Evolutionary conservation across 2,797 vertebrate genomes (phyloP).

Genomic region (Darevskia mixta): DNA sequence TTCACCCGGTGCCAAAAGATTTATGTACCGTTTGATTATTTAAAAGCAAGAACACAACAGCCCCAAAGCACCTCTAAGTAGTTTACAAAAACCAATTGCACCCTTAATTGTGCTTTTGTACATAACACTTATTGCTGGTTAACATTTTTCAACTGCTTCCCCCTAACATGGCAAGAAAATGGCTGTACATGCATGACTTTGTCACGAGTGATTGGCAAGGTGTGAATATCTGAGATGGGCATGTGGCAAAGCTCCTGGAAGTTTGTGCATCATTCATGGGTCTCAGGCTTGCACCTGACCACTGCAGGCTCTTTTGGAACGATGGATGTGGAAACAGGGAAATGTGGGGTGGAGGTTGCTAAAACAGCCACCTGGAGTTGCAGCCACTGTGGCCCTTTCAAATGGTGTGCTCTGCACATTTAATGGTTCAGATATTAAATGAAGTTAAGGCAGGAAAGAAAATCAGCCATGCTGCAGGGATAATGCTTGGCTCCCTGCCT

Average conservation of each 20-base stretch:
- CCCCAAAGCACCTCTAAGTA: background rate
- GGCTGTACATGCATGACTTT: background rate
- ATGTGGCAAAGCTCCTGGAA: background rate
- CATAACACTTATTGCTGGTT: no score
- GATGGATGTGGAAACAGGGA: background rate
- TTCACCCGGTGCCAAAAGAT: background rate
- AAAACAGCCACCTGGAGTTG: background rate
- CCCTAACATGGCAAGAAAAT: background rate
- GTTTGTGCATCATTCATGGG: background rate
- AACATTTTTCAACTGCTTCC: background rate
- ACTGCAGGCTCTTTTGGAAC: background rate
- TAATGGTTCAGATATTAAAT: background rate
- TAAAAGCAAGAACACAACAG: background rate
- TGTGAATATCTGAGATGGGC: background rate
- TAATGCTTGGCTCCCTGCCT: background rate
- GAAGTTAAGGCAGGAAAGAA: background rate
- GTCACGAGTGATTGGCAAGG: background rate
- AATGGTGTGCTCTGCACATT: background rate
- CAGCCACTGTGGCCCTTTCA: background rate
- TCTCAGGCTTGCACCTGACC: background rate
- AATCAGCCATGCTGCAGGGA: constrained; percentile 51
- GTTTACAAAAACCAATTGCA: background rate
- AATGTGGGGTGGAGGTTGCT: background rate
- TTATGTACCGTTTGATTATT: no score
- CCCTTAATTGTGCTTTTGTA: no score